Conservation (phyloP, 2,797 vertebrate genomes). For the Enteromius anoplus region DNA sequence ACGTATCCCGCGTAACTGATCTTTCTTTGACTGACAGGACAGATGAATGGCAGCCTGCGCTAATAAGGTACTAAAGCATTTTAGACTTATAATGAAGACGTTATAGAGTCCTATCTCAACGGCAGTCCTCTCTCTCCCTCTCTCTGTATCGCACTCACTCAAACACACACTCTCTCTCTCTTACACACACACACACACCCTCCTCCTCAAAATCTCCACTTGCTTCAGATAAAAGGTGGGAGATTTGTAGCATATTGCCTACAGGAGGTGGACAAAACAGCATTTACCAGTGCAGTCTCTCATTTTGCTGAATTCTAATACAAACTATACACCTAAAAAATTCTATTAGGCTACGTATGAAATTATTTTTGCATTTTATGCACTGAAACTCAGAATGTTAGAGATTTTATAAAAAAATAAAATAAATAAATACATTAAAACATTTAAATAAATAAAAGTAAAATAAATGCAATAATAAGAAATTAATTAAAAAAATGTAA, state of each 20-base stretch:
- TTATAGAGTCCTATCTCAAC: constrained; percentile 74
- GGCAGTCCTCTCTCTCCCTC: constrained; percentile 63
- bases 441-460: not conserved
- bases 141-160: constrained; percentile 62
- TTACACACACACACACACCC: constrained; percentile 42
- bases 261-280: not conserved
- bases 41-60: constrained; percentile 65
- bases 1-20: constrained; percentile 69
- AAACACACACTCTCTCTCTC: constrained; percentile 48
- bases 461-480: too few relatives aligned
- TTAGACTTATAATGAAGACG: constrained; percentile 76
- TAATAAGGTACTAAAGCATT: constrained; percentile 76
- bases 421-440: not conserved
- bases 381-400: not conserved
- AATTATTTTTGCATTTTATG: not conserved
- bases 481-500: not conserved
- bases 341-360: not conserved
- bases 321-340: not conserved
- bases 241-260: constrained; percentile 28
- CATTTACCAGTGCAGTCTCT: constrained; percentile 1
- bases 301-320: not conserved
- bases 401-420: not conserved
- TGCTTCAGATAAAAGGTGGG: constrained; percentile 23
- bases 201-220: constrained; percentile 14
- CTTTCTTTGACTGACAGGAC: constrained; percentile 61